Evolutionary conservation across 2,888 invertebrate genomes (phyloP).

Genomic region (Dryobota labecula): DNA sequence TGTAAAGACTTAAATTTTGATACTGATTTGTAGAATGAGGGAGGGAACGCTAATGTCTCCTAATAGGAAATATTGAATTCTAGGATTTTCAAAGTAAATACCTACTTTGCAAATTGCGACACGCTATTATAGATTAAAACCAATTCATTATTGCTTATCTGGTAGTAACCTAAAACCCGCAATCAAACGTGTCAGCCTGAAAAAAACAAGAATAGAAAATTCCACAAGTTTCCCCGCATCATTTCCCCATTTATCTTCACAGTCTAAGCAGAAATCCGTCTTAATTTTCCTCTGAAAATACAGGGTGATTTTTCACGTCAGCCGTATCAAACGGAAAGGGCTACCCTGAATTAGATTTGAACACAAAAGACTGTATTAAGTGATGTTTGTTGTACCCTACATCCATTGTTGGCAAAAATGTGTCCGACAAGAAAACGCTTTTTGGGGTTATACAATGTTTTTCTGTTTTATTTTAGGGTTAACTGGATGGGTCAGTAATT

Average conservation of each 20-base stretch:
- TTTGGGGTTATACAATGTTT: slow-evolving; percentile 56
- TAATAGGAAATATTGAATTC: not conserved
- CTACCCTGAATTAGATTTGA: slow-evolving; percentile 64
- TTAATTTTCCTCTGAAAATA: slow-evolving; percentile 60
- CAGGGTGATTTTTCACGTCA: slow-evolving; percentile 61
- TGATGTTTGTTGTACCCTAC: slow-evolving; percentile 61
- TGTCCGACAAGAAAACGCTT: slow-evolving; percentile 64
- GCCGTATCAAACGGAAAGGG: slow-evolving; percentile 57
- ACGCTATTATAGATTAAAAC: not conserved
- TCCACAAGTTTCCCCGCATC: not conserved
- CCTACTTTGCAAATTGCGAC: not conserved
- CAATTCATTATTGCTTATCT: slow-evolving; percentile 24
- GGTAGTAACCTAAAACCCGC: not conserved
- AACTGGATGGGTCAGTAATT: slow-evolving; percentile 21
- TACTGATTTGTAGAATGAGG: not conserved
- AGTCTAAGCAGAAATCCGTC: slow-evolving; percentile 44
- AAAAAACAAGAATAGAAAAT: slow-evolving; percentile 1
- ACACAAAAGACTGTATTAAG: slow-evolving; percentile 68
- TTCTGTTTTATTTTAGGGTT: slow-evolving; percentile 48
- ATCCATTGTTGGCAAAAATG: slow-evolving; percentile 61
- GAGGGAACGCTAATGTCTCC: too few relatives aligned
- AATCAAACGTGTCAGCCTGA: not conserved
- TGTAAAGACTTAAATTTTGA: not conserved
- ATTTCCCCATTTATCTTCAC: slow-evolving; percentile 38
- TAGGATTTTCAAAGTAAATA: not conserved